phyloP scores from a whole-genome alignment of 2,797 vertebrate species.

The Esox masquinongy region DNA sequence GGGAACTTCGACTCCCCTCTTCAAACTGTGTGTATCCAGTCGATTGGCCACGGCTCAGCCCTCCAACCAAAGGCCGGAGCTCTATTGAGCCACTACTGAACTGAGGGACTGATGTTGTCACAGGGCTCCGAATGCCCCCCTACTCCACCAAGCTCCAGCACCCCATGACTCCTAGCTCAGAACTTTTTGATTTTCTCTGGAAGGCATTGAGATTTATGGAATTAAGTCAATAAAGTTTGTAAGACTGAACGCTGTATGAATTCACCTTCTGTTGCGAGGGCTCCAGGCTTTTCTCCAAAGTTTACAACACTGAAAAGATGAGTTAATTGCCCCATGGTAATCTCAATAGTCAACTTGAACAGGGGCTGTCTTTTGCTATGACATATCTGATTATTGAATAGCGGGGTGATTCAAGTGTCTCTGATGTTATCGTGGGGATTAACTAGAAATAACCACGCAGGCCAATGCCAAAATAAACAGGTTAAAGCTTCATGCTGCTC shows the following conservation, averaged over 20 bases:
- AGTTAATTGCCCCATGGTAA: background rate
- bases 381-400: background rate
- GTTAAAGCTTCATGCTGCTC: background rate
- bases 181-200: background rate
- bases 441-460: background rate
- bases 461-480: constrained; percentile 1
- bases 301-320: background rate
- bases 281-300: background rate
- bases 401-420: background rate
- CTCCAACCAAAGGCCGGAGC: constrained; percentile 45
- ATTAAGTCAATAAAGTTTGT: constrained; percentile 19
- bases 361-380: background rate
- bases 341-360: background rate
- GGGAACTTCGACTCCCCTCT: constrained; percentile 50
- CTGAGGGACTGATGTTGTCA: constrained; percentile 52
- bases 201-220: constrained; percentile 20
- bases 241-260: background rate
- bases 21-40: constrained; percentile 68
- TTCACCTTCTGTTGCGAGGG: background rate
- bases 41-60: constrained; percentile 57
- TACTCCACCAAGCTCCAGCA: background rate
- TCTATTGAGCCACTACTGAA: constrained; percentile 47
- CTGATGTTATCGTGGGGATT: background rate
- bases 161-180: background rate
- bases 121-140: constrained; percentile 14